Percentiles rank a stretch among this genome's conserved stretches.
Evolutionary conservation across 2,113 vertebrate genomes (phyloP).

Genomic region (Scortum barcoo): DNA sequence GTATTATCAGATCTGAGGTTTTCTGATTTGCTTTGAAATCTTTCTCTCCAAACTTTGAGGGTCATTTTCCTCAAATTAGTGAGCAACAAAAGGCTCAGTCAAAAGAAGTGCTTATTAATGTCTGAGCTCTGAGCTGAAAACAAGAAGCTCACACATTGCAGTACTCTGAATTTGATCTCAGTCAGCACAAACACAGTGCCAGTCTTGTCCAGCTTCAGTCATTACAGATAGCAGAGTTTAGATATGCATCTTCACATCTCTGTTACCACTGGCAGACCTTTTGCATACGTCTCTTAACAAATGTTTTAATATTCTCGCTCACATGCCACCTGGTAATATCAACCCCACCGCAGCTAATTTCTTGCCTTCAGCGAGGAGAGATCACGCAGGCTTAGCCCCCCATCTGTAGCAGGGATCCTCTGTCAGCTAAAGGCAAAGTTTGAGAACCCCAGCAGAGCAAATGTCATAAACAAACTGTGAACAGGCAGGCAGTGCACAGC

Average conservation of each 20-base stretch:
- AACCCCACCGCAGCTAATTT: slow-evolving; percentile 59
- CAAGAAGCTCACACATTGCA: background rate
- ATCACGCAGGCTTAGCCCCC: slow-evolving; percentile 76
- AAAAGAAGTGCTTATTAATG: background rate
- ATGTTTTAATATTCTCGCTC: slow-evolving; percentile 57
- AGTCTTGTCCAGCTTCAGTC: background rate
- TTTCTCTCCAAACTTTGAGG: background rate
- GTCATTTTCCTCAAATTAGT: background rate
- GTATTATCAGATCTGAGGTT: background rate
- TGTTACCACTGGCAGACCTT: slow-evolving; percentile 16
- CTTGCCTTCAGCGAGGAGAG: slow-evolving; percentile 54
- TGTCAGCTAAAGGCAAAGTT: slow-evolving; percentile 69
- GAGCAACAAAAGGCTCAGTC: background rate
- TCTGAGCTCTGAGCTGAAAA: background rate
- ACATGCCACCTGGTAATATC: slow-evolving; percentile 64
- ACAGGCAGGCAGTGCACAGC: no score
- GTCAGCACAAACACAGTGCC: background rate
- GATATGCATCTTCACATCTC: slow-evolving; percentile 13
- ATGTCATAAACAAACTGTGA: slow-evolving; percentile 22
- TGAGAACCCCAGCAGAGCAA: slow-evolving; percentile 53
- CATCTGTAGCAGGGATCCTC: slow-evolving; percentile 75
- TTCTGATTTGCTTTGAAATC: background rate
- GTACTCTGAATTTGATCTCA: background rate
- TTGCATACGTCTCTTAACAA: slow-evolving; percentile 43
- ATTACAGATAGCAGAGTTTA: slow-evolving; percentile 24